Evolutionary conservation across 1,140 invertebrate species (phyloP), one percentile per base, ranked within the genome.

Genomic region (Drosophila quadrilineata): DNA sequence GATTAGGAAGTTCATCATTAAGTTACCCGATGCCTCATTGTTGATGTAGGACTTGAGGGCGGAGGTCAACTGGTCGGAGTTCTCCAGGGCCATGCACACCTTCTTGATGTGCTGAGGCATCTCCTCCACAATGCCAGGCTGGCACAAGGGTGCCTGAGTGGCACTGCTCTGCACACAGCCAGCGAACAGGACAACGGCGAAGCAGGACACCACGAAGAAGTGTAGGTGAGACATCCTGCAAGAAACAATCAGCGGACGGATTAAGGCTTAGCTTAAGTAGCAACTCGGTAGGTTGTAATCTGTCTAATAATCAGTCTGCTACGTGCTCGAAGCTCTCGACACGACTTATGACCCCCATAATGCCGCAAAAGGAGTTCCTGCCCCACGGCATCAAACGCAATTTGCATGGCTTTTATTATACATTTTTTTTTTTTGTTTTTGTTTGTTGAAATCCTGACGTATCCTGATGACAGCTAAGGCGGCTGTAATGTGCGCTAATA

Each of bases 71-170:
- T 90, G 87, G 60, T 88, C 77, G 0, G 87, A 89, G 57, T 89
- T 90, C 71, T 89, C 80, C 43, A 90, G 54, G 1, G 89, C 89
- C 63, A 64, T 38, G 65, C 89, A 90, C 5, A 90, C 88, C 56
- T 90, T 89, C 24, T 74, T 66, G 31, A 90, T 89, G 36, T 90
- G 86, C 29, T 62, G 50, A 0, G 89, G 89, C 88, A 90, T 89
- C 48, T 87, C 85, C 41, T 89, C 85, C 3, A 89, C 19, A 21
- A 89, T 87, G 41, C 87, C 88, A 3, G 71, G 66, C 58, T 85
- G 71, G 63, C 88, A 89, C 0, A 89, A 49, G 0, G 88, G 69
- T 5, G 75, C 65, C 60, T 75, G 63, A 35, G 58, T 63, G 21
- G 70, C 63, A 5, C 64, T 53, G 21, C 38, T 46, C 14, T 74